phyloP scores from a whole-genome alignment of 2,888 invertebrate species.

The Polylopha cassiicola region DNA sequence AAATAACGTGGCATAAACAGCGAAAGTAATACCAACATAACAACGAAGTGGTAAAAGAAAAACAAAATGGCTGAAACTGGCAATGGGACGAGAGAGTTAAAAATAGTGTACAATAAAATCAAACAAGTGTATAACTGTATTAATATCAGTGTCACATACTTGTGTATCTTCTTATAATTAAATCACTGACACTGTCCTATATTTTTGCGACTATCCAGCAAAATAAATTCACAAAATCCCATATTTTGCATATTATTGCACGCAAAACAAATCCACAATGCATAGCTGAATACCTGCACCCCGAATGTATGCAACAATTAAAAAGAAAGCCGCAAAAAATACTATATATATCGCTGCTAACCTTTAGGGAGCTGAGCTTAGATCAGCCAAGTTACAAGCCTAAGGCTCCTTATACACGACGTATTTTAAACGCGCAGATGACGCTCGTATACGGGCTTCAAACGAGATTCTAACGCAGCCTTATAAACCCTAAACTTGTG shows the following conservation, averaged over 20 bases:
- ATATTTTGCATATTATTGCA: conserved; percentile 38
- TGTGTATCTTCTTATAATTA: conserved; percentile 63
- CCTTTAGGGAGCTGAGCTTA: too few species aligned
- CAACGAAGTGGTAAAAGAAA: conserved; percentile 24
- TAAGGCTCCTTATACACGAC: too few species aligned
- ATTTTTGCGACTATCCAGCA: conserved; percentile 10
- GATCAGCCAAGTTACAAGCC: too few species aligned
- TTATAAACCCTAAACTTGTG: too few species aligned
- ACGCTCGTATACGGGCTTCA: too few species aligned
- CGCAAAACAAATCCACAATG: conserved; percentile 70
- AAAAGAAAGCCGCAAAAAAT: conserved; percentile 72
- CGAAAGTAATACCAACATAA: conserved; percentile 31
- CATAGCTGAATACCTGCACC: conserved; percentile 35
- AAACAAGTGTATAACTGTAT: conserved; percentile 31
- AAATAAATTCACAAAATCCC: conserved; percentile 1
- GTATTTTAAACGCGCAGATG: too few species aligned
- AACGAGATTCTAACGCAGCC: too few species aligned
- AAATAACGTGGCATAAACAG: conserved; percentile 35
- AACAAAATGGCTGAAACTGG: conserved; percentile 41
- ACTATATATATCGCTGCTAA: conserved; percentile 50
- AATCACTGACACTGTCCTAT: conserved; percentile 27
- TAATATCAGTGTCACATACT: conserved; percentile 51
- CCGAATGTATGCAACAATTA: conserved; percentile 44
- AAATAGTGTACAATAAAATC: conserved; percentile 25
- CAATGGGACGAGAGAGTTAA: conserved; percentile 54